Base-by-base conservation (phyloP, 2,113 vertebrate genomes). In the Gymnogyps californianus region DNA sequence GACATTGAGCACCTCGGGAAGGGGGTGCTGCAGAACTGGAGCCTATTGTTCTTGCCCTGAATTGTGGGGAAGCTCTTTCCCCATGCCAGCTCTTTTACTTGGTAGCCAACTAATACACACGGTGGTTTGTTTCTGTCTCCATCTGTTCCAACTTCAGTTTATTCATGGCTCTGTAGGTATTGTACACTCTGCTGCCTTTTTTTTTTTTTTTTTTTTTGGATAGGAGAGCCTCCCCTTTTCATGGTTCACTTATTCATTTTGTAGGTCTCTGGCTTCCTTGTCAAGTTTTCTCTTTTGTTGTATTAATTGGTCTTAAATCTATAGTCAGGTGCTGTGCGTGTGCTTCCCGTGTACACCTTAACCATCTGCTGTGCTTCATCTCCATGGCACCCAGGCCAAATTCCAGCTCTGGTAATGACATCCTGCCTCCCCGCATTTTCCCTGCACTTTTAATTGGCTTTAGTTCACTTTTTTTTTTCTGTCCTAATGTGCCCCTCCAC, bases 111-210 rank as follows among this genome's bases (percentile, higher is more conserved):
- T 89, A 87, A 87, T 93, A 80, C 64, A 87, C 82, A 62, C 25
- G 7, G 84, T 0, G 2, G 84, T 94, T 97, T 97, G 93, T 94
- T 95, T 95, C 82, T 77, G 61, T 82, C 93, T 96, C 93, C 96
- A 97, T 97, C 96, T 97, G 97, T 95, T 97, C 95, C 89, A 94
- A 83, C 95, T 94, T 95, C 94, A 96, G 91, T 93, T 96, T 91
- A 96, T 96, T 97, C 89, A 91, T 1, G 2, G 91, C 70, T 89
- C 94, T 83, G 83, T 95, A 97, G 96, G 91, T 96, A 97, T 97
- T 97, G 95, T 97, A 87, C 66, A 32, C 70, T 76, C 75, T 69
- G 89, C 71, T 79, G 81, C 54, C 69, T 40, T 11, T 69, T 44
- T 58, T 66, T 34, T 28, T 31, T 61, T 51, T 52, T 51, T 86